Conservation (phyloP, 1,140 invertebrate genomes). For the Magallana angulata region DNA sequence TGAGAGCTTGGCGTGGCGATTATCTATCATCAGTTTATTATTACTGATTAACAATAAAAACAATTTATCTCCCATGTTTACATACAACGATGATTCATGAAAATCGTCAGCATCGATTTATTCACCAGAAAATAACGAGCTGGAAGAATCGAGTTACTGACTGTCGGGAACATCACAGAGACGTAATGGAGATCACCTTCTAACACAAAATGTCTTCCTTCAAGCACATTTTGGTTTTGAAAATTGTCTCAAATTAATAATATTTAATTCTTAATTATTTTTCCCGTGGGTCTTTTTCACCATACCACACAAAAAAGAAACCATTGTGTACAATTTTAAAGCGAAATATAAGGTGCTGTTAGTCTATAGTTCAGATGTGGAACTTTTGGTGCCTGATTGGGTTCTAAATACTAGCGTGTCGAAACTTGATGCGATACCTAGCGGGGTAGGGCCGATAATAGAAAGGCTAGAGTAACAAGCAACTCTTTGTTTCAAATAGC, state of each 20-base stretch:
- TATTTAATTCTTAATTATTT: constrained; percentile 13
- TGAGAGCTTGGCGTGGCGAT: not conserved
- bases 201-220: not conserved
- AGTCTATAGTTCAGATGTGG: constrained; percentile 16
- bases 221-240: not conserved
- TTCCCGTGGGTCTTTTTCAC: not conserved
- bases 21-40: constrained; percentile 29
- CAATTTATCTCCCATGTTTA: constrained; percentile 41
- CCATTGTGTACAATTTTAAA: not conserved
- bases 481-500: constrained; percentile 42
- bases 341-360: constrained; percentile 4
- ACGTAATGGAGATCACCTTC: not conserved
- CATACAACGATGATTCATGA: constrained; percentile 32
- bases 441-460: constrained; percentile 39
- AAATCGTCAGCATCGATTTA: constrained; percentile 31
- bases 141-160: constrained; percentile 27
- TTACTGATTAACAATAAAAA: constrained; percentile 39
- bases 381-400: constrained; percentile 32
- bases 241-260: constrained; percentile 32
- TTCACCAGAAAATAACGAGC: constrained; percentile 31
- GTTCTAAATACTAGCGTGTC: constrained; percentile 22
- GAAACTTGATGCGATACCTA: constrained; percentile 24
- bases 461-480: constrained; percentile 28
- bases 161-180: not conserved
- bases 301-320: not conserved